These are phyloP conservation scores for Mandrillus leucophaeus DNA, from an alignment of 2,113 vertebrate species.

Conservation along the genomic window DNA sequence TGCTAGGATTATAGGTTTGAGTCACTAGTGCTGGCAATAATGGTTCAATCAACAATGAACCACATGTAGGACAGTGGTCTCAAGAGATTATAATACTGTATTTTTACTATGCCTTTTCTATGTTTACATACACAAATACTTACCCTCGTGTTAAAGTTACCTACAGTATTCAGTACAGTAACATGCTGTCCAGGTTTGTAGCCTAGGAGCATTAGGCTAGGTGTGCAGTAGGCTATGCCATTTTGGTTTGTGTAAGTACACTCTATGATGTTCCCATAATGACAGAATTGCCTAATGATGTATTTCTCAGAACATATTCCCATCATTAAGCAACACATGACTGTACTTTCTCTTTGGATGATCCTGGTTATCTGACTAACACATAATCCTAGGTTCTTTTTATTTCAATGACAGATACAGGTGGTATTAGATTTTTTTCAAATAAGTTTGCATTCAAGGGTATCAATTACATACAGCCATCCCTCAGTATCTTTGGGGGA, in stretches of 20 bases:
- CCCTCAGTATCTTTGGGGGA: neutral
- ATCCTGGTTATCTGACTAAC: neutral
- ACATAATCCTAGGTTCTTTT: neutral
- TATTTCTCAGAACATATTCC: neutral
- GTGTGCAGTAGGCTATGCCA: neutral
- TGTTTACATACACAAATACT: neutral
- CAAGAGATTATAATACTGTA: neutral
- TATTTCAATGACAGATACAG: neutral
- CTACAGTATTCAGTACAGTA: neutral
- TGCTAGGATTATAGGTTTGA: no score
- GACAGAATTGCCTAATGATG: neutral
- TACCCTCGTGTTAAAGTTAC: neutral
- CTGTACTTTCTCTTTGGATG: neutral
- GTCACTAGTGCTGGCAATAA: neutral
- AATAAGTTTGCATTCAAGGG: constrained; percentile 8
- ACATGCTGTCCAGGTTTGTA: neutral
- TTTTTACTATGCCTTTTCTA: neutral
- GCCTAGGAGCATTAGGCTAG: neutral
- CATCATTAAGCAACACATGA: neutral
- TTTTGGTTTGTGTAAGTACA: neutral
- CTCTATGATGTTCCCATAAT: neutral
- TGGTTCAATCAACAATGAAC: neutral
- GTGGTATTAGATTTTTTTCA: constrained; percentile 1
- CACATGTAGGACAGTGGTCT: neutral
- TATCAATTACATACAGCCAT: neutral